Percentiles rank a stretch among this genome's conserved stretches.
These are phyloP conservation scores for Sinohyriopsis cumingii DNA, from an alignment of 2,888 invertebrate species.

Conservation along the genomic window DNA sequence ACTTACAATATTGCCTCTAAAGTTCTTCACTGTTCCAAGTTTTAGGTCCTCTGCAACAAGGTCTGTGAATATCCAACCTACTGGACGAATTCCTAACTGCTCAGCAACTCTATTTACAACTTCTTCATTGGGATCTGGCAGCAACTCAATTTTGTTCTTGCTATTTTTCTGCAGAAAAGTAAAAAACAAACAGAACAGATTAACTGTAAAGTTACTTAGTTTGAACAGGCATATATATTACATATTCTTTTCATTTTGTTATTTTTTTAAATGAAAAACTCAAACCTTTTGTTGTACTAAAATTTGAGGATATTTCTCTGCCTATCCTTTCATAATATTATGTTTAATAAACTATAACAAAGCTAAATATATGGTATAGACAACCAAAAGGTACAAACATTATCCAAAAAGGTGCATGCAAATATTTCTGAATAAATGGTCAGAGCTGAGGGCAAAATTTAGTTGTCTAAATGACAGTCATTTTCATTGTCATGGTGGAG, in stretches of 20 bases:
- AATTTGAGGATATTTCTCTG: too few relatives aligned
- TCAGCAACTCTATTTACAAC: conserved; percentile 84
- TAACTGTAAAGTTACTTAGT: not conserved
- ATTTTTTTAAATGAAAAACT: too few relatives aligned
- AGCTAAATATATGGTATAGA: too few relatives aligned
- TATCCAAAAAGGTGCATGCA: not conserved
- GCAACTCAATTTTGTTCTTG: conserved; percentile 72
- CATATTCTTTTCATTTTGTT: too few relatives aligned
- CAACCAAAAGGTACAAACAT: not conserved
- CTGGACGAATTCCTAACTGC: conserved; percentile 83
- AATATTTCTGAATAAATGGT: not conserved
- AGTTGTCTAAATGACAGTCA: too few relatives aligned
- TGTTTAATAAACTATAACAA: too few relatives aligned
- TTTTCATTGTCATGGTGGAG: too few relatives aligned
- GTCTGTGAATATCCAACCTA: conserved; percentile 99
- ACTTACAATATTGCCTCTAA: conserved; percentile 77
- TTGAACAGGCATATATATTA: too few relatives aligned
- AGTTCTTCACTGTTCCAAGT: conserved; percentile 82
- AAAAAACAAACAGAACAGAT: not conserved
- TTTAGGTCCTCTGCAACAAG: conserved; percentile 88
- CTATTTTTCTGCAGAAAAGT: conserved; percentile 77
- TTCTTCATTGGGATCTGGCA: conserved; percentile 80
- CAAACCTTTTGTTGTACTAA: too few relatives aligned
- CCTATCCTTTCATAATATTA: too few relatives aligned
- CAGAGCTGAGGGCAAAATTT: too few relatives aligned